Conservation (phyloP, 2,113 vertebrate species). For the Synodontis membranacea region DNA sequence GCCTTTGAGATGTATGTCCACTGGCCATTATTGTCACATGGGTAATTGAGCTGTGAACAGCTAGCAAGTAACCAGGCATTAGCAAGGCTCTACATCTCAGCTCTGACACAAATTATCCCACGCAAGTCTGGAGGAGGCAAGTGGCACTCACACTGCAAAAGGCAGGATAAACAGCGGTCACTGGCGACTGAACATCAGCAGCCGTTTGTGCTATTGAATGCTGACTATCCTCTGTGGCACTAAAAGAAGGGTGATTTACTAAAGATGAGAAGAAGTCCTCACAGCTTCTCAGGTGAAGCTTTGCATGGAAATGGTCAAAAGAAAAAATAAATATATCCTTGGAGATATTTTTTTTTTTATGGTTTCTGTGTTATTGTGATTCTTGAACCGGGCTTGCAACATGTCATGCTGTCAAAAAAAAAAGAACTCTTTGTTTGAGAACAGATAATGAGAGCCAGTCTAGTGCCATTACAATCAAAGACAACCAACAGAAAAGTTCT, state of each 20-base stretch:
- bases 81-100: constrained; percentile 28
- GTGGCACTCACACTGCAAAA: constrained; percentile 25
- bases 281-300: constrained; percentile 3
- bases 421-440: neutral
- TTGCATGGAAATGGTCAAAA: neutral
- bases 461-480: neutral
- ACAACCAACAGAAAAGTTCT: neutral
- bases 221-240: neutral
- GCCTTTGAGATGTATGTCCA: constrained; percentile 29
- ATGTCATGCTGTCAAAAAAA: neutral
- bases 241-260: constrained; percentile 10
- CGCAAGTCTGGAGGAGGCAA: constrained; percentile 8
- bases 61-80: constrained; percentile 21
- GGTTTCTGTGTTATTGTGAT: neutral
- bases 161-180: constrained; percentile 41
- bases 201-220: constrained; percentile 29
- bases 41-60: constrained; percentile 19
- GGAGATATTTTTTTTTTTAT: neutral
- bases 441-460: neutral
- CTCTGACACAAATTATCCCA: constrained; percentile 50
- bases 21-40: constrained; percentile 32
- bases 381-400: neutral
- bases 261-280: neutral
- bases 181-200: constrained; percentile 45
- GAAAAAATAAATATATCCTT: neutral